Conservation (phyloP, 1,140 invertebrate genomes). For the Macrobrachium rosenbergii region DNA sequence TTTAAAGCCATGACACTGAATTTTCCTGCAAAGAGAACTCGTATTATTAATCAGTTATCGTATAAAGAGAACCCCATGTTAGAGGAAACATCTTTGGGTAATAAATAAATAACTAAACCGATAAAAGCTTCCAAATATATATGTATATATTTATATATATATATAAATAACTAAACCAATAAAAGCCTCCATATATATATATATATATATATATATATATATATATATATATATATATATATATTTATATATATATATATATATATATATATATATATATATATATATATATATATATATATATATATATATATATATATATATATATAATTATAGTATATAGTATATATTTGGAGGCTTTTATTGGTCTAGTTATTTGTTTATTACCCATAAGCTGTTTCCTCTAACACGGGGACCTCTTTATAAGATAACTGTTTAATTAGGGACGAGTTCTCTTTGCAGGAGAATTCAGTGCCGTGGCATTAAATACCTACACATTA, state of each 20-base stretch:
- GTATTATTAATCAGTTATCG: too few species aligned
- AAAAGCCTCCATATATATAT: background rate
- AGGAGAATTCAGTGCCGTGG: too few species aligned
- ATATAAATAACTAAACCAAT: background rate
- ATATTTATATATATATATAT: background rate
- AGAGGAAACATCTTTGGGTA: too few species aligned
- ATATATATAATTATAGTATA: constrained; percentile 11
- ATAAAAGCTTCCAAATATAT: background rate
- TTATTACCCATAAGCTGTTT: too few species aligned
- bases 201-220: constrained; percentile 11
- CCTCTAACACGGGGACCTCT: background rate
- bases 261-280: constrained; percentile 8
- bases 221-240: constrained; percentile 1
- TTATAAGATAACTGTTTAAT: background rate
- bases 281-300: background rate
- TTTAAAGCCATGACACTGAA: too few species aligned
- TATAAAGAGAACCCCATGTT: too few species aligned
- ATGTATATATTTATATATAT: constrained; percentile 22
- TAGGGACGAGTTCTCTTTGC: too few species aligned
- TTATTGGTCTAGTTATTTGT: too few species aligned
- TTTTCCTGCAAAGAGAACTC: too few species aligned
- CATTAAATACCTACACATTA: too few species aligned
- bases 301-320: constrained; percentile 2
- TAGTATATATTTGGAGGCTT: background rate
- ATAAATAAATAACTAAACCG: too few species aligned